Percentiles rank a stretch among this genome's conserved stretches.
These are phyloP conservation scores for Sinhomidia bicolor DNA, from an alignment of 2,888 invertebrate genomes.

Conservation along the genomic window DNA sequence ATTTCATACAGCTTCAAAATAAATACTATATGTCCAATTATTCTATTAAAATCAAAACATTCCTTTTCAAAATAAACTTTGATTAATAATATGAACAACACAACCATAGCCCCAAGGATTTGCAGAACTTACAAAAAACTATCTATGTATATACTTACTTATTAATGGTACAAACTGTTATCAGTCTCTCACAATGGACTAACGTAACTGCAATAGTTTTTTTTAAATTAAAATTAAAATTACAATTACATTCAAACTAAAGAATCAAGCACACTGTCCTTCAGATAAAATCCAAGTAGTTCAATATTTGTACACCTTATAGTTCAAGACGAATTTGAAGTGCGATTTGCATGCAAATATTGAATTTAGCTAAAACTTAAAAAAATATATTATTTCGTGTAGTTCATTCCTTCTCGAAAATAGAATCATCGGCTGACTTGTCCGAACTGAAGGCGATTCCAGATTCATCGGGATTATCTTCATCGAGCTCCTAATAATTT, in stretches of 20 bases:
- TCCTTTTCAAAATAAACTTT: background rate
- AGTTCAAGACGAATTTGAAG: background rate
- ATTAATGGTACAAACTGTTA: background rate
- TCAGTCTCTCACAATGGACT: background rate
- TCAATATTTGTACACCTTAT: background rate
- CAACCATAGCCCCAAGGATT: no score
- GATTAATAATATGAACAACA: no score
- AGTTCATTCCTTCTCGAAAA: slow-evolving; percentile 58
- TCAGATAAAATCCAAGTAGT: slow-evolving; percentile 42
- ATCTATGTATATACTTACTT: background rate
- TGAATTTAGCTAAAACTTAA: background rate
- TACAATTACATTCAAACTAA: background rate
- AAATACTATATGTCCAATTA: no score
- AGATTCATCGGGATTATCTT: slow-evolving; percentile 69
- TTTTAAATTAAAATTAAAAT: background rate
- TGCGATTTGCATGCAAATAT: background rate
- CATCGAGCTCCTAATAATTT: slow-evolving; percentile 56
- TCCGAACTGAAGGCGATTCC: slow-evolving; percentile 53
- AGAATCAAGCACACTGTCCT: slow-evolving; percentile 22
- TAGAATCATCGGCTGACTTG: slow-evolving; percentile 52
- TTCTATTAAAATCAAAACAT: background rate
- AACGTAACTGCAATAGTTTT: background rate
- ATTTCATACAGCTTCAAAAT: no score
- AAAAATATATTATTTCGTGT: background rate
- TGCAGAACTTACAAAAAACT: no score